phyloP scores from a whole-genome alignment of 1,140 invertebrate species.

The Zaprionus ghesquierei region DNA sequence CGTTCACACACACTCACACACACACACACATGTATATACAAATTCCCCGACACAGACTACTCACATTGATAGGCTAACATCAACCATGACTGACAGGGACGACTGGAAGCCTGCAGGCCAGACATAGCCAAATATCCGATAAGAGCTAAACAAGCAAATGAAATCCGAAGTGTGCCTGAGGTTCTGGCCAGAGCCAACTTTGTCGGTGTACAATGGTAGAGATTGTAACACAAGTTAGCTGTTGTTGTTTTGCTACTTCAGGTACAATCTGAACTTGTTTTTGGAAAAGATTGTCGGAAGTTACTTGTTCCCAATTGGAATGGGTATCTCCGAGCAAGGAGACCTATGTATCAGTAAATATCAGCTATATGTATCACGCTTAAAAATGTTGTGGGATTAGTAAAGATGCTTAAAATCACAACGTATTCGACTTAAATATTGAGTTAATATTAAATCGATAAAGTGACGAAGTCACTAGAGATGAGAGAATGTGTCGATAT shows the following conservation, averaged over 20 bases:
- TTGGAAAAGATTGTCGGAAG: neutral
- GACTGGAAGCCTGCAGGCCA: constrained; percentile 43
- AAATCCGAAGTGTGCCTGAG: constrained; percentile 44
- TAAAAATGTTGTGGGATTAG: too few relatives aligned
- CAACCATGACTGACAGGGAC: constrained; percentile 46
- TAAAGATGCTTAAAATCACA: too few relatives aligned
- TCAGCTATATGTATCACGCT: too few relatives aligned
- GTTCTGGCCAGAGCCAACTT: constrained; percentile 6
- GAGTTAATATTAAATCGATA: too few relatives aligned
- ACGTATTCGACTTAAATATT: too few relatives aligned
- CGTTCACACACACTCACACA: neutral
- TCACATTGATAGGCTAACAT: constrained; percentile 58
- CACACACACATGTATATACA: too few relatives aligned
- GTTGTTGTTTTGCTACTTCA: neutral
- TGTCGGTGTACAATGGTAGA: constrained; percentile 17
- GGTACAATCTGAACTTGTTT: neutral
- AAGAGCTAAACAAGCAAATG: constrained; percentile 71
- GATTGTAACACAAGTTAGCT: neutral
- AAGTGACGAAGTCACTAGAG: too few relatives aligned
- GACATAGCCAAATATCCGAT: constrained; percentile 59
- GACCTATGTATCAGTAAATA: too few relatives aligned
- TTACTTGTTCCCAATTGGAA: too few relatives aligned
- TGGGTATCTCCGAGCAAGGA: too few relatives aligned
- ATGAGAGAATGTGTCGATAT: too few relatives aligned
- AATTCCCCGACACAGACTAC: neutral